These are phyloP conservation scores for Amphiprion ocellaris DNA, from an alignment of 2,113 vertebrate species.

Conservation along the genomic window DNA sequence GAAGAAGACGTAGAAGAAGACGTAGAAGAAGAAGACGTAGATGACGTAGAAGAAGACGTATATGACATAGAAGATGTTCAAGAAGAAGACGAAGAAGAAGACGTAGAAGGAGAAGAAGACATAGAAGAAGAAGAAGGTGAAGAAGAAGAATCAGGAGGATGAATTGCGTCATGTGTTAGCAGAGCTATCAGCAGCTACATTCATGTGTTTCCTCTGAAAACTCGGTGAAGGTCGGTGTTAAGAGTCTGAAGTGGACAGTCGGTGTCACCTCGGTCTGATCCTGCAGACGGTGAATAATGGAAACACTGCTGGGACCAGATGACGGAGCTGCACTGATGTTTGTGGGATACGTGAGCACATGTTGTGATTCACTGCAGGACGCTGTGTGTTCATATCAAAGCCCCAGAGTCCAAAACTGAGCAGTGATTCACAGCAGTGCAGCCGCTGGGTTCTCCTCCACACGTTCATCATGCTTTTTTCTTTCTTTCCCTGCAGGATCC, in stretches of 20 bases:
- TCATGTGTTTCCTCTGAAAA: not conserved
- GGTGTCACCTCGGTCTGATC: no score
- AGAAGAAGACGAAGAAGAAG: no score
- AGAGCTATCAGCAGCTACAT: no score
- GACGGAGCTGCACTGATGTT: not conserved
- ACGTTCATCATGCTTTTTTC: not conserved
- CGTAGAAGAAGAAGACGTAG: no score
- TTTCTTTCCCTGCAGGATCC: not conserved
- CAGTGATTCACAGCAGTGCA: not conserved
- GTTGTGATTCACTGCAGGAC: slow-evolving; percentile 22
- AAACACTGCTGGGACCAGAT: not conserved
- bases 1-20: no score
- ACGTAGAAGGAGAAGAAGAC: no score
- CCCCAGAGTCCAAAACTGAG: not conserved
- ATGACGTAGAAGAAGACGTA: no score
- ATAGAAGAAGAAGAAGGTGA: no score
- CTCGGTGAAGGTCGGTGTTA: not conserved
- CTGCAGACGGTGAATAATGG: slow-evolving; percentile 3
- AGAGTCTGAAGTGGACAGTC: no score
- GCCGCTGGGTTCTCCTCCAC: not conserved
- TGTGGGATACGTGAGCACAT: not conserved
- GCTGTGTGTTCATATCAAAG: not conserved
- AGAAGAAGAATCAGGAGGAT: no score
- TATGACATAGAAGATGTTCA: no score
- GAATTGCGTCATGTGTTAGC: no score